phyloP scores from a whole-genome alignment of 2,113 vertebrate species.

The Dromas ardeola region DNA sequence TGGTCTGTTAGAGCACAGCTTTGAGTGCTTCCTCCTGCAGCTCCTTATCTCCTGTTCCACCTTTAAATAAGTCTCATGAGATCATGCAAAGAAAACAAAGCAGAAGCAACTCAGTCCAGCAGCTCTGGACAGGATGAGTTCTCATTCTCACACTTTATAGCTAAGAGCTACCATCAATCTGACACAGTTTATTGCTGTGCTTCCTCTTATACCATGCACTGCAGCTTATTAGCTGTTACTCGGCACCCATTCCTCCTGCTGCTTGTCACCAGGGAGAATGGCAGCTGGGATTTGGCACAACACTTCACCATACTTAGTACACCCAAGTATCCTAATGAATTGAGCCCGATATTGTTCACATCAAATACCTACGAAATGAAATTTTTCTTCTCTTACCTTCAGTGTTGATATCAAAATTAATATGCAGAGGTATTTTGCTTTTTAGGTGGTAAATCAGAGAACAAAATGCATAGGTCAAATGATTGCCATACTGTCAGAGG shows the following conservation, averaged over 20 bases:
- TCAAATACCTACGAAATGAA: not conserved
- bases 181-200: not conserved
- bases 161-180: not conserved
- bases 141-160: not conserved
- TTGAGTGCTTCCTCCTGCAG: not conserved
- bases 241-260: not conserved
- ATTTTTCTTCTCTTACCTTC: not conserved
- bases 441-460: not conserved
- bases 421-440: not conserved
- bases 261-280: not conserved
- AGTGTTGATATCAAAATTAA: not conserved
- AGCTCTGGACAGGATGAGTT: not conserved
- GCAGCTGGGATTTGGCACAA: not conserved
- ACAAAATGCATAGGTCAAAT: not conserved
- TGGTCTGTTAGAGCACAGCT: not conserved
- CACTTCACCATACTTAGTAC: not conserved
- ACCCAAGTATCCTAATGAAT: not conserved
- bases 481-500: not conserved
- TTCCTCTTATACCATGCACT: not conserved
- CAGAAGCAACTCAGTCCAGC: not conserved
- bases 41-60: not conserved
- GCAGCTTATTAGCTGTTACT: not conserved
- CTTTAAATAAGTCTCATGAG: not conserved
- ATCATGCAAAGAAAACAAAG: not conserved
- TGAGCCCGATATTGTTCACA: not conserved